These are phyloP conservation scores for Graptemys geographica DNA, from an alignment of 2,797 vertebrate species.

Conservation along the genomic window DNA sequence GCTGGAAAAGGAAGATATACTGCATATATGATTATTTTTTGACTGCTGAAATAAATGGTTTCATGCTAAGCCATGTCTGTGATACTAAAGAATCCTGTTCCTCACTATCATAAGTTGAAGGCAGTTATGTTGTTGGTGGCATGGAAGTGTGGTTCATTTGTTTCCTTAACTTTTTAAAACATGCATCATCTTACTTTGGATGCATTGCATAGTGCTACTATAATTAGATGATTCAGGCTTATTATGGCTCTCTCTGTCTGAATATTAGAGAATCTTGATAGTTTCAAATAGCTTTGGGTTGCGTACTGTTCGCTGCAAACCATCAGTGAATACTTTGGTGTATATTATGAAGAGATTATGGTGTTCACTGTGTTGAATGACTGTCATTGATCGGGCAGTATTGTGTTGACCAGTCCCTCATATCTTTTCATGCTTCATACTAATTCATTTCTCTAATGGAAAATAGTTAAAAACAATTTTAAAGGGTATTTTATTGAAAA, in stretches of 20 bases:
- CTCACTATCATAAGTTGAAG: not conserved
- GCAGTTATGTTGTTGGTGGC: not conserved
- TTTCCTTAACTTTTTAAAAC: not conserved
- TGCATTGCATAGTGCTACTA: accelerated
- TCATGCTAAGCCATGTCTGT: not conserved
- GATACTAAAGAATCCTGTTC: not conserved
- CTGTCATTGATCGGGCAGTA: not conserved
- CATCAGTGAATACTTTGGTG: not conserved
- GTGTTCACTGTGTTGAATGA: not conserved
- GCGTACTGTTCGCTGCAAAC: not conserved
- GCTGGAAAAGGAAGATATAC: not conserved
- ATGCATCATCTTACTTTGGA: accelerated
- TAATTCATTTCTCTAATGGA: not conserved
- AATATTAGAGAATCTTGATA: not conserved
- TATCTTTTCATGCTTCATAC: not conserved
- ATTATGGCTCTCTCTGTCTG: not conserved
- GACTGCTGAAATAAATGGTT: not conserved
- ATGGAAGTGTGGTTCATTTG: not conserved
- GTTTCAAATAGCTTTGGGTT: not conserved
- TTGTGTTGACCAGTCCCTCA: not conserved
- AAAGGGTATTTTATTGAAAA: not conserved
- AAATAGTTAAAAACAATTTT: not conserved
- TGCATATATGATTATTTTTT: not conserved
- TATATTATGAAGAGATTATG: not conserved
- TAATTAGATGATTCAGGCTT: not conserved